Evolutionary conservation across 2,888 invertebrate species (phyloP).

Genomic region (Orthosia gracilis): DNA sequence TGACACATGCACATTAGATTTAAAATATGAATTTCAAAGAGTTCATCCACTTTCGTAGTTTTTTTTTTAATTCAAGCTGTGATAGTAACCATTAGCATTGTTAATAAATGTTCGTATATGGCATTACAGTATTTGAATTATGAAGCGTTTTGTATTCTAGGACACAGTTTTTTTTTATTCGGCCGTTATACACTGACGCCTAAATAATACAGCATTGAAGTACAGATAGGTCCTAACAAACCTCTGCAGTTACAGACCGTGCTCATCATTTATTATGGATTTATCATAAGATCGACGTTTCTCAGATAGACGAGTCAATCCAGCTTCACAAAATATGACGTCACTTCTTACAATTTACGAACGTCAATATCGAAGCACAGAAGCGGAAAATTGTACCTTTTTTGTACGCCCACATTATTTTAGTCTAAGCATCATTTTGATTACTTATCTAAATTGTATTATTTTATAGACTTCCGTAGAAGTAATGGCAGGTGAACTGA

Average conservation of each 20-base stretch:
- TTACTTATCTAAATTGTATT: slow-evolving; percentile 54
- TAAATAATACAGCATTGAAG: slow-evolving; percentile 42
- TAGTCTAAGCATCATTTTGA: slow-evolving; percentile 52
- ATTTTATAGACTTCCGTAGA: slow-evolving; percentile 53
- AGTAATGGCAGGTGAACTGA: slow-evolving; percentile 44
- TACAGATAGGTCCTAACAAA: slow-evolving; percentile 51
- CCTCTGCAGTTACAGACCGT: slow-evolving; percentile 72
- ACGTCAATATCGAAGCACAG: slow-evolving; percentile 66
- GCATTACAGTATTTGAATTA: slow-evolving; percentile 28
- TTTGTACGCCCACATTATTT: slow-evolving; percentile 65
- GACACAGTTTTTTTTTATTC: background rate
- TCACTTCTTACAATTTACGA: slow-evolving; percentile 63
- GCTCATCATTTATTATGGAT: slow-evolving; percentile 85
- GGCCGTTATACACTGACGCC: slow-evolving; percentile 11
- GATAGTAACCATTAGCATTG: slow-evolving; percentile 9
- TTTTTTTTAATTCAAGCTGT: slow-evolving; percentile 7
- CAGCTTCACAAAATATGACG: slow-evolving; percentile 66
- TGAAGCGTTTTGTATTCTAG: background rate
- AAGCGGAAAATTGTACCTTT: slow-evolving; percentile 68
- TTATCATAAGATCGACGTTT: slow-evolving; percentile 80
- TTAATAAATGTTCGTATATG: slow-evolving; percentile 7
- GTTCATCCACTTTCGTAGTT: slow-evolving; percentile 5
- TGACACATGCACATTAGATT: slow-evolving; percentile 52
- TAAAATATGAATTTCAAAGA: slow-evolving; percentile 42
- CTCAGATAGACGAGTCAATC: slow-evolving; percentile 80